Evolutionary conservation across 1,140 invertebrate species (phyloP).

Genomic region (Achroia grisella): DNA sequence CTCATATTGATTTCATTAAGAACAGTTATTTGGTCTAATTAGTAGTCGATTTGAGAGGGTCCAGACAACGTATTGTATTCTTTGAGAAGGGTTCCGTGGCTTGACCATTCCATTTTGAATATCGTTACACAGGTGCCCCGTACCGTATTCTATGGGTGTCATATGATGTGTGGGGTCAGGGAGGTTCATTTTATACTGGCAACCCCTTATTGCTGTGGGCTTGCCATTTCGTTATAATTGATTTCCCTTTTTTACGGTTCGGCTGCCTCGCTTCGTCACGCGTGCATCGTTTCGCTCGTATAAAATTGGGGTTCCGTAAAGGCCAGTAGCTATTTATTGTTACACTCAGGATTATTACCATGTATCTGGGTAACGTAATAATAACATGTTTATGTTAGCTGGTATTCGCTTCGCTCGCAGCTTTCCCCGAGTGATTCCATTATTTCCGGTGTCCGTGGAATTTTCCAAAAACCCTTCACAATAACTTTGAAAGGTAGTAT

Average conservation of each 20-base stretch:
- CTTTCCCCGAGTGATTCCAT: too few relatives aligned
- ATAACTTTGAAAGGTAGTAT: too few relatives aligned
- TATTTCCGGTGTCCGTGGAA: too few relatives aligned
- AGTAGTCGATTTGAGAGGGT: conserved; percentile 36
- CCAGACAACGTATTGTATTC: conserved; percentile 33
- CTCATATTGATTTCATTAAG: not conserved
- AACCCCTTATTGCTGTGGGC: conserved; percentile 13
- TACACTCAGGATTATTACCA: too few relatives aligned
- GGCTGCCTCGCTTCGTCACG: conserved; percentile 34
- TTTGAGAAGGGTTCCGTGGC: conserved; percentile 14
- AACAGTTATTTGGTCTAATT: conserved; percentile 20
- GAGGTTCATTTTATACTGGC: conserved; percentile 12
- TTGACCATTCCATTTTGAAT: conserved; percentile 13
- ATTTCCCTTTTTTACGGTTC: conserved; percentile 61
- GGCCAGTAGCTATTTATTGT: conserved; percentile 12
- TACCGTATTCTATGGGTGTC: not conserved
- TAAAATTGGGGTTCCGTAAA: conserved; percentile 16
- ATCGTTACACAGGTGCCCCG: conserved; percentile 1
- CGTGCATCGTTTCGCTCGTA: conserved; percentile 19
- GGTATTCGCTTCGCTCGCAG: too few relatives aligned
- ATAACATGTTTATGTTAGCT: too few relatives aligned
- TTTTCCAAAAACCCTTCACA: too few relatives aligned
- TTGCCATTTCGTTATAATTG: conserved; percentile 59
- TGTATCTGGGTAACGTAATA: too few relatives aligned
- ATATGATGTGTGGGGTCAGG: not conserved